Conservation (phyloP, 2,888 invertebrate genomes). For the Watsonalla binaria region DNA sequence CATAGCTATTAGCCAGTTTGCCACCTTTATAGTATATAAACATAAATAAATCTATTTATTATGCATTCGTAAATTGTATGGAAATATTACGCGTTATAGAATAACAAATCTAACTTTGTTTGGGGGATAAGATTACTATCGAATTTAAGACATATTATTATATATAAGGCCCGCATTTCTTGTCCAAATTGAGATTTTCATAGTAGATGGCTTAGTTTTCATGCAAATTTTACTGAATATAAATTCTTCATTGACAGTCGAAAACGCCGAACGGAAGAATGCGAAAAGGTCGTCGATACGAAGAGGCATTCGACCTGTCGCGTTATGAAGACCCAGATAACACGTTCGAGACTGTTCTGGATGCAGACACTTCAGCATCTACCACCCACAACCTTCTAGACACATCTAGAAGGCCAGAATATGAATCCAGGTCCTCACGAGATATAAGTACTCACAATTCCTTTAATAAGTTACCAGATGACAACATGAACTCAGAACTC, state of each 20-base stretch:
- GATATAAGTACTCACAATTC: constrained; percentile 34
- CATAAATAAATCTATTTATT: too few species aligned
- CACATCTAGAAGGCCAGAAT: constrained; percentile 48
- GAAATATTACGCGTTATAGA: too few species aligned
- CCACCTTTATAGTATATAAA: too few species aligned
- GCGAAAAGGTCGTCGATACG: constrained; percentile 43
- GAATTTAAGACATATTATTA: too few species aligned
- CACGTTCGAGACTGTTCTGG: constrained; percentile 50
- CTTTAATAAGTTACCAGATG: constrained; percentile 62
- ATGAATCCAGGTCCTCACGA: constrained; percentile 25
- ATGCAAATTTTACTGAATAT: neutral
- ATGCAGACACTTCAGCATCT: constrained; percentile 28
- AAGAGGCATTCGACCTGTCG: constrained; percentile 53
- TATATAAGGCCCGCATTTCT: too few species aligned
- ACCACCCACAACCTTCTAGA: constrained; percentile 44
- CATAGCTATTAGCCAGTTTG: too few species aligned
- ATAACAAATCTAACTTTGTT: too few species aligned
- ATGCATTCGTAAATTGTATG: too few species aligned
- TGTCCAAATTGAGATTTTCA: neutral
- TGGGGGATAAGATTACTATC: too few species aligned
- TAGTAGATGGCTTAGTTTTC: neutral
- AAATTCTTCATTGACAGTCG: constrained; percentile 31
- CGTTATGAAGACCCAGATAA: constrained; percentile 50
- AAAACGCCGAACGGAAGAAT: constrained; percentile 65
- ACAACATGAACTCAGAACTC: constrained; percentile 71